Conservation (phyloP, 2,888 invertebrate genomes). For the Lasioglossum villosulum region DNA sequence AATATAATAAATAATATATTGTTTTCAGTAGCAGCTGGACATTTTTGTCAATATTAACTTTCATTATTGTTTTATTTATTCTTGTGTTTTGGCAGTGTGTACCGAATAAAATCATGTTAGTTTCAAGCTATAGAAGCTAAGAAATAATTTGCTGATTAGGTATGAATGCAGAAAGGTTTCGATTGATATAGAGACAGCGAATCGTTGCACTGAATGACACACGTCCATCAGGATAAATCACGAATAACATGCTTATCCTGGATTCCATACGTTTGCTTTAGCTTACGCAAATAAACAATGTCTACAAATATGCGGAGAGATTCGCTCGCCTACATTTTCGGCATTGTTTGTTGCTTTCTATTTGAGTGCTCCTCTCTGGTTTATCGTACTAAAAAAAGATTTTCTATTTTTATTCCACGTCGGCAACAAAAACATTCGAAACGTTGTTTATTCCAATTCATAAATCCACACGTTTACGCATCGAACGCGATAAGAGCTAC, state of each 20-base stretch:
- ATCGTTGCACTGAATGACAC: slow-evolving; percentile 16
- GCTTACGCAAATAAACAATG: slow-evolving; percentile 43
- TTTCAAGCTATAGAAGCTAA: too few relatives aligned
- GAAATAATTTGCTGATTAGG: neutral
- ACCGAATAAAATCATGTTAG: too few relatives aligned
- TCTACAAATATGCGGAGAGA: slow-evolving; percentile 33
- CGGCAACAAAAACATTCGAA: neutral
- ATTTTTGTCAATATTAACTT: too few relatives aligned
- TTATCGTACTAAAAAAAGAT: neutral
- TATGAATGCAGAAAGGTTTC: neutral
- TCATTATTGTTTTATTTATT: too few relatives aligned
- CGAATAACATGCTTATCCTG: slow-evolving; percentile 54
- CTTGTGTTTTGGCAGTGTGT: too few relatives aligned
- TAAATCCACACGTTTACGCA: neutral
- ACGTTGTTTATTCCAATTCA: neutral
- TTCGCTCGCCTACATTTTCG: slow-evolving; percentile 8
- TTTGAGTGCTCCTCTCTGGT: neutral
- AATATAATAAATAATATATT: too few relatives aligned
- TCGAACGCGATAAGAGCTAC: neutral
- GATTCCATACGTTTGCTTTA: slow-evolving; percentile 54
- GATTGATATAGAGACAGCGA: slow-evolving; percentile 19
- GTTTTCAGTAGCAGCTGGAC: too few relatives aligned
- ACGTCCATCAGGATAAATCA: slow-evolving; percentile 36
- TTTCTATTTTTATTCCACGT: neutral
- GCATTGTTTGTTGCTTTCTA: slow-evolving; percentile 24